These are phyloP conservation scores for Apogon talboti DNA, from an alignment of 2,797 vertebrate genomes.

Conservation along the genomic window DNA sequence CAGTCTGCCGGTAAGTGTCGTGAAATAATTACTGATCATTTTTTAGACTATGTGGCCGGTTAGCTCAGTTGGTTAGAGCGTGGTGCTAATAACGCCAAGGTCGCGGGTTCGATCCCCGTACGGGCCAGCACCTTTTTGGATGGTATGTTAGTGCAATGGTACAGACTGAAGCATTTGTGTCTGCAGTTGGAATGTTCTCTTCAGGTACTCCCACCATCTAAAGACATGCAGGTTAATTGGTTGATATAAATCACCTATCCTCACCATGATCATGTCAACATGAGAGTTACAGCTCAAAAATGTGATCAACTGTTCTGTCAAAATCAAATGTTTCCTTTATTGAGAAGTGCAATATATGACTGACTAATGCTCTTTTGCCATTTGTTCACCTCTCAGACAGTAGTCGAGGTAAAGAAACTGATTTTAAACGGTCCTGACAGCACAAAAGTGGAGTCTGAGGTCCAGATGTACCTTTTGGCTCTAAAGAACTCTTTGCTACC, in stretches of 20 bases:
- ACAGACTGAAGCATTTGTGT: too few relatives aligned
- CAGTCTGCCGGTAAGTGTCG: conserved; percentile 88
- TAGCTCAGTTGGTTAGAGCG: conserved; percentile 82
- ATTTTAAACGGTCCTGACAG: conserved; percentile 89
- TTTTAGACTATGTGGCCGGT: conserved; percentile 50
- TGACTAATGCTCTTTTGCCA: conserved; percentile 11
- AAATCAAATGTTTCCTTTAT: not conserved
- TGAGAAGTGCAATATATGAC: not conserved
- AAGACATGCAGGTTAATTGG: too few relatives aligned
- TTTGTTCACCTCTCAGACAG: conserved; percentile 80
- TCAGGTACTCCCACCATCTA: too few relatives aligned
- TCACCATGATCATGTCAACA: too few relatives aligned
- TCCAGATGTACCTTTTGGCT: conserved; percentile 91
- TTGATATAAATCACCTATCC: too few relatives aligned
- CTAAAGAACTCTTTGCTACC: conserved; percentile 94
- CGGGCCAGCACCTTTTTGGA: conserved; percentile 45
- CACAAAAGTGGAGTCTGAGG: conserved; percentile 84
- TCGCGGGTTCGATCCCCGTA: conserved; percentile 83
- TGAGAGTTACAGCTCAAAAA: not conserved
- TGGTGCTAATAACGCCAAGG: conserved; percentile 84
- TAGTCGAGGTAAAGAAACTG: conserved; percentile 90
- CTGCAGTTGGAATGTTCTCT: too few relatives aligned
- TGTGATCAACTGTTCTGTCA: not conserved
- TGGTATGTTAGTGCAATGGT: not conserved
- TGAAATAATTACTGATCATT: too few relatives aligned